phyloP scores from a whole-genome alignment of 2,113 vertebrate species.

The Catharus fuscescens region DNA sequence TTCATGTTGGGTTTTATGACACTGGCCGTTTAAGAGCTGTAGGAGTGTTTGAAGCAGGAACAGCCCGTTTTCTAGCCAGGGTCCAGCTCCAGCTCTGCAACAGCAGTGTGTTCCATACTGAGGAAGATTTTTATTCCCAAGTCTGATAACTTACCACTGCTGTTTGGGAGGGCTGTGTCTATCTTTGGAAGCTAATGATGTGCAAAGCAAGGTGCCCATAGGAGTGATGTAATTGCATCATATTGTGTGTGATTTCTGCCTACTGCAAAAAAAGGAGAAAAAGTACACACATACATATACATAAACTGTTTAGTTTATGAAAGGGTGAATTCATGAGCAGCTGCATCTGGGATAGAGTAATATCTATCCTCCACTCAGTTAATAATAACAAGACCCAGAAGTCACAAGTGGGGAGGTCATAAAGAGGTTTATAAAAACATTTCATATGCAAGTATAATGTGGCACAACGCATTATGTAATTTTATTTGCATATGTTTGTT shows the following conservation, averaged over 20 bases:
- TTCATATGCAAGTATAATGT: conserved; percentile 28
- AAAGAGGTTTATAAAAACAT: conserved; percentile 44
- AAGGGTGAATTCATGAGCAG: conserved; percentile 37
- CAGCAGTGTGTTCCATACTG: not conserved
- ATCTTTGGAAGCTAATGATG: conserved; percentile 25
- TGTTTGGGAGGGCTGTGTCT: not conserved
- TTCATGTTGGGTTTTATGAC: conserved; percentile 64
- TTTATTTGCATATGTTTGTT: not conserved
- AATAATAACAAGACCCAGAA: conserved; percentile 51
- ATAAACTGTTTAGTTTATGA: not conserved
- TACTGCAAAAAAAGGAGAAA: conserved; percentile 1
- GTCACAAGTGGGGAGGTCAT: conserved; percentile 21
- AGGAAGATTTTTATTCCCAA: not conserved
- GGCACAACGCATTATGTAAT: not conserved
- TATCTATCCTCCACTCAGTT: conserved; percentile 4
- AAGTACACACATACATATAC: not conserved
- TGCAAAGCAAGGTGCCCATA: not conserved
- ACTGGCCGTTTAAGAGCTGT: conserved; percentile 47
- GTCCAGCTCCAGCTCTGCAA: conserved; percentile 7
- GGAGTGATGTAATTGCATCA: not conserved
- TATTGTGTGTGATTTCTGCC: not conserved
- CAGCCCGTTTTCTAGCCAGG: not conserved
- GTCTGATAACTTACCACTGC: not conserved
- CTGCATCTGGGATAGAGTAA: conserved; percentile 27
- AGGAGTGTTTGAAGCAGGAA: conserved; percentile 41